phyloP scores from a whole-genome alignment of 2,113 vertebrate genomes.

The Scopus umbretta region DNA sequence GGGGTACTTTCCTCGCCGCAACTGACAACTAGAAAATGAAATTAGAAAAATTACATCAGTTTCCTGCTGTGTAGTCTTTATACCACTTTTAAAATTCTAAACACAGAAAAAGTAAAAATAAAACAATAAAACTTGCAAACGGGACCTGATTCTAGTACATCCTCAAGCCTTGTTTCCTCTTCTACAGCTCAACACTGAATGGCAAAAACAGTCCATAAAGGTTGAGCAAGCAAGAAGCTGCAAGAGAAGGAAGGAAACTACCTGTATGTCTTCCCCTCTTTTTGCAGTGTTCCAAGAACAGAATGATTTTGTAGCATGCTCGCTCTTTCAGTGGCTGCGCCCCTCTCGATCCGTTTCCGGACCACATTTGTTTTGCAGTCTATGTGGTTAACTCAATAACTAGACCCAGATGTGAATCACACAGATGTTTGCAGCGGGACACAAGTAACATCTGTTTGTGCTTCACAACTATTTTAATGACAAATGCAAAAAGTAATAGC shows the following conservation, averaged over 20 bases:
- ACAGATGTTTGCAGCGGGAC: not conserved
- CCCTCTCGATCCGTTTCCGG: not conserved
- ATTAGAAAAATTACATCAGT: constrained; percentile 33
- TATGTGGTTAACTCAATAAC: not conserved
- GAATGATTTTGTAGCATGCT: not conserved
- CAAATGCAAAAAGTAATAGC: not conserved
- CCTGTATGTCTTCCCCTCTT: not conserved
- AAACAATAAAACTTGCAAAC: not conserved
- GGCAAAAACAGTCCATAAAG: not conserved
- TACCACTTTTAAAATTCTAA: not conserved
- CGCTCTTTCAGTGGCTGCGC: not conserved
- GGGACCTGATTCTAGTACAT: not conserved
- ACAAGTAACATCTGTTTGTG: not conserved
- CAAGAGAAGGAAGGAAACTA: not conserved
- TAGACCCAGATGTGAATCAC: not conserved
- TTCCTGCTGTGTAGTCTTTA: not conserved
- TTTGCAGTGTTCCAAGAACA: not conserved
- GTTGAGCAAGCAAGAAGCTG: not conserved
- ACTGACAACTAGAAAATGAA: constrained; percentile 53
- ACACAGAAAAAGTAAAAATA: not conserved
- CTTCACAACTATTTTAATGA: not conserved
- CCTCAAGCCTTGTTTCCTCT: not conserved
- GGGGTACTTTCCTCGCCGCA: not conserved
- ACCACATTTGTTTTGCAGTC: not conserved
- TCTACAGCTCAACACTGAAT: not conserved